A percentile compares a stretch with the other conserved stretches of the same genome.
Evolutionary conservation across 2,113 vertebrate species (phyloP).

Genomic region (Muntiacus reevesi): DNA sequence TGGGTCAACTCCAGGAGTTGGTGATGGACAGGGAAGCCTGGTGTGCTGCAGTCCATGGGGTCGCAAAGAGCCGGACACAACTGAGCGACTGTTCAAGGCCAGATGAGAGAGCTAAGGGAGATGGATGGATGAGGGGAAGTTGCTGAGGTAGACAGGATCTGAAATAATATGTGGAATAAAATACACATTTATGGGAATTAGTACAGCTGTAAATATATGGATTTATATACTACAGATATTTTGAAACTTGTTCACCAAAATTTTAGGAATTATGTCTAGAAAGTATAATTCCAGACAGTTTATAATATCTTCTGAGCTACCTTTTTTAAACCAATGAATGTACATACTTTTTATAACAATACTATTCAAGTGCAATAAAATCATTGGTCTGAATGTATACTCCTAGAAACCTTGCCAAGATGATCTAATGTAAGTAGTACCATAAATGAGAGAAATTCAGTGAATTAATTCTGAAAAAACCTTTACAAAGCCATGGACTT

Average conservation of each 20-base stretch:
- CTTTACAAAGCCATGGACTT: neutral
- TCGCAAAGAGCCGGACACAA: neutral
- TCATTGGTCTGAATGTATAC: neutral
- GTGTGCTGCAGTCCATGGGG: rapidly evolving
- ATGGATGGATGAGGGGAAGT: neutral
- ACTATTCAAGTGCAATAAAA: neutral
- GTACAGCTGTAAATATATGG: neutral
- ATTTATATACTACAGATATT: neutral
- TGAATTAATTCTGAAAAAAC: neutral
- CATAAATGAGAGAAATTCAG: neutral
- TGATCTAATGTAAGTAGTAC: neutral
- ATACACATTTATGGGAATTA: neutral
- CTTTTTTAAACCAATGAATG: neutral
- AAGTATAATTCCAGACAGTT: neutral
- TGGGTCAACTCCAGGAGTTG: neutral
- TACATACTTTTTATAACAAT: neutral
- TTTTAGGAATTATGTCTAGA: neutral
- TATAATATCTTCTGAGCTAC: neutral
- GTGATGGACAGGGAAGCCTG: neutral
- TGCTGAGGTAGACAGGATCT: neutral
- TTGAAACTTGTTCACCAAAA: neutral
- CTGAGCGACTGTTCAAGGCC: neutral
- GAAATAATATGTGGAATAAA: neutral
- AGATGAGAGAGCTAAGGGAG: neutral
- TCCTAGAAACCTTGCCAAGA: neutral